phyloP scores from a whole-genome alignment of 2,797 vertebrate genomes.

The Fringilla coelebs region DNA sequence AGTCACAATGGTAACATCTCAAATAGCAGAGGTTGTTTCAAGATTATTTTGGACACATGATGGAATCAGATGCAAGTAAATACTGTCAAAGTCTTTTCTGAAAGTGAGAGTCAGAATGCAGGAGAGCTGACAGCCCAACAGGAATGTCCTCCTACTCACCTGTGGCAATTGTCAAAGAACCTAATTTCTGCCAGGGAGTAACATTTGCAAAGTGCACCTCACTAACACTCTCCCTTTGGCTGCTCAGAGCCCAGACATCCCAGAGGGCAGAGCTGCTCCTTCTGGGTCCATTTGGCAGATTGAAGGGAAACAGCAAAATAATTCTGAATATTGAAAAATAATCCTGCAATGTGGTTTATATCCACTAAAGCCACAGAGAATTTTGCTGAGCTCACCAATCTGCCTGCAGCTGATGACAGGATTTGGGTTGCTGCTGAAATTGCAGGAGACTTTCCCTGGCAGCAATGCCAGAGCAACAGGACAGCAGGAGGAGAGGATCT shows the following conservation, averaged over 20 bases:
- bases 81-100: neutral
- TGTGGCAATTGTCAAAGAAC: neutral
- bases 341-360: neutral
- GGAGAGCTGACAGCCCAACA: neutral
- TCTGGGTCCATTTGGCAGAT: neutral
- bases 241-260: neutral
- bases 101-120: neutral
- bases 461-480: neutral
- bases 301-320: neutral
- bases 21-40: neutral
- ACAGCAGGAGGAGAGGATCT: neutral
- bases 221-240: neutral
- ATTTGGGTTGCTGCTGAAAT: neutral
- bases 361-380: neutral
- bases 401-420: neutral
- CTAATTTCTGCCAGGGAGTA: neutral
- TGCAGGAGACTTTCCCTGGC: neutral
- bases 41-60: neutral
- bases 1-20: neutral
- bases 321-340: neutral
- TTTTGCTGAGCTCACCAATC: neutral
- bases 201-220: neutral
- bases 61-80: neutral
- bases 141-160: neutral
- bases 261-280: neutral